Conservation (phyloP, 2,797 vertebrate species). For the Tolypeutes matacus region DNA sequence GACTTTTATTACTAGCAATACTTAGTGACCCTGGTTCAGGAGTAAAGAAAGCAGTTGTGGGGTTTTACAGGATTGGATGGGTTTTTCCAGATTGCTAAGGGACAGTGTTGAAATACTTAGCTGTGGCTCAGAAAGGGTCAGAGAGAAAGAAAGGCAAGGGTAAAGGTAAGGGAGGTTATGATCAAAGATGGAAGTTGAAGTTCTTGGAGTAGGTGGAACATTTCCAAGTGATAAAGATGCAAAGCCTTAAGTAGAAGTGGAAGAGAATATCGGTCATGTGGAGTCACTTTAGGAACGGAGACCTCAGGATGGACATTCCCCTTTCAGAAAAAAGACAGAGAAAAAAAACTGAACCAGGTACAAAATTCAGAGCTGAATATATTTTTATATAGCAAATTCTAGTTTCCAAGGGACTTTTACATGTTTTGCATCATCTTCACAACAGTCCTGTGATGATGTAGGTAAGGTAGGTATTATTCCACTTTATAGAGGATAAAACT, state of each 20-base stretch:
- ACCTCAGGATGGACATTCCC: constrained; percentile 18
- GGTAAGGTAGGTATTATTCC: background rate
- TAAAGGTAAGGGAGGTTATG: constrained; percentile 31
- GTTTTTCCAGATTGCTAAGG: constrained; percentile 69
- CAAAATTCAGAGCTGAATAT: constrained; percentile 47
- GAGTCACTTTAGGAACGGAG: background rate
- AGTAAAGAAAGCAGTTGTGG: constrained; percentile 67
- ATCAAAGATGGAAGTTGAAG: constrained; percentile 53
- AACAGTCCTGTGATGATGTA: background rate
- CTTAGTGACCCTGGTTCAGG: constrained; percentile 64
- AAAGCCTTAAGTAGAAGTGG: constrained; percentile 16
- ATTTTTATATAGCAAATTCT: background rate
- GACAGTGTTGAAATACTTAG: constrained; percentile 65
- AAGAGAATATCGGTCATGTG: background rate
- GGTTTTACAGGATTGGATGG: constrained; percentile 51
- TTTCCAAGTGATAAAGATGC: constrained; percentile 24
- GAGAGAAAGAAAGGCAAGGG: background rate
- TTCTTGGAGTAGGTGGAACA: constrained; percentile 47
- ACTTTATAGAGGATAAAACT: constrained; percentile 16
- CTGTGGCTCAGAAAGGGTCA: constrained; percentile 40
- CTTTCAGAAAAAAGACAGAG: constrained; percentile 45
- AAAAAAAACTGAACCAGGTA: constrained; percentile 34
- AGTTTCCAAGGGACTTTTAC: constrained; percentile 13
- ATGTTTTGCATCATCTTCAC: background rate
- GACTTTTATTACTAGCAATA: constrained; percentile 35